phyloP scores from a whole-genome alignment of 1,140 invertebrate genomes.

The Leptopilina boulardi region DNA sequence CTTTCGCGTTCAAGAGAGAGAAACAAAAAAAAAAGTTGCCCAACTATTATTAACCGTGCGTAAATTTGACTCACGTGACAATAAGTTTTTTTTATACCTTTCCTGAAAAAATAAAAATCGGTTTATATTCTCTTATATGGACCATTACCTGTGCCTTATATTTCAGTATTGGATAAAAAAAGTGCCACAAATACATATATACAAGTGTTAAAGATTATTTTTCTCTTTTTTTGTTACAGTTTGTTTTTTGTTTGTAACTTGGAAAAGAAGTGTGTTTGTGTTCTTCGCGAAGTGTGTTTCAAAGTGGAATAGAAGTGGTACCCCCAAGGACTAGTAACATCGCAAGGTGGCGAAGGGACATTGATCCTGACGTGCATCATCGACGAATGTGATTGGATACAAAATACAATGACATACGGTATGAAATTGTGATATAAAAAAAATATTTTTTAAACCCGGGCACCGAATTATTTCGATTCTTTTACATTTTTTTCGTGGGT shows the following conservation, averaged over 20 bases:
- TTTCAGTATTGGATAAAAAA: constrained; percentile 11
- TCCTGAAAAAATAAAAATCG: constrained; percentile 7
- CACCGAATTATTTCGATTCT: neutral
- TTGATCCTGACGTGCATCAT: constrained; percentile 21
- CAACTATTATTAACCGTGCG: neutral
- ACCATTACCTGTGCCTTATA: constrained; percentile 22
- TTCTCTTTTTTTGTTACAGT: constrained; percentile 2
- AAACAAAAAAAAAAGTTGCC: neutral
- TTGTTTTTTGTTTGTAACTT: neutral
- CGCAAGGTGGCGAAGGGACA: neutral
- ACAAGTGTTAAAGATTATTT: neutral
- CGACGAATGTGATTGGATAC: constrained; percentile 5
- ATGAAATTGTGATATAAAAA: neutral
- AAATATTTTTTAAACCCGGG: too few relatives aligned
- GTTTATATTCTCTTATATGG: neutral
- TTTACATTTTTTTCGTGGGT: neutral
- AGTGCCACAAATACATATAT: too few relatives aligned
- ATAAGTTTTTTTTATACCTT: constrained; percentile 13
- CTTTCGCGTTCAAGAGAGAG: too few relatives aligned
- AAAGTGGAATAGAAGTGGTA: neutral
- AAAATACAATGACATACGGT: neutral
- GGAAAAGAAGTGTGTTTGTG: neutral
- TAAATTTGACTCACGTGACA: constrained; percentile 17
- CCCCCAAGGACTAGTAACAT: neutral
- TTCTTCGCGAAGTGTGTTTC: neutral